A percentile compares a stretch with the other conserved stretches of the same genome.
phyloP scores from a whole-genome alignment of 2,113 vertebrate species.

The Tiliqua scincoides region DNA sequence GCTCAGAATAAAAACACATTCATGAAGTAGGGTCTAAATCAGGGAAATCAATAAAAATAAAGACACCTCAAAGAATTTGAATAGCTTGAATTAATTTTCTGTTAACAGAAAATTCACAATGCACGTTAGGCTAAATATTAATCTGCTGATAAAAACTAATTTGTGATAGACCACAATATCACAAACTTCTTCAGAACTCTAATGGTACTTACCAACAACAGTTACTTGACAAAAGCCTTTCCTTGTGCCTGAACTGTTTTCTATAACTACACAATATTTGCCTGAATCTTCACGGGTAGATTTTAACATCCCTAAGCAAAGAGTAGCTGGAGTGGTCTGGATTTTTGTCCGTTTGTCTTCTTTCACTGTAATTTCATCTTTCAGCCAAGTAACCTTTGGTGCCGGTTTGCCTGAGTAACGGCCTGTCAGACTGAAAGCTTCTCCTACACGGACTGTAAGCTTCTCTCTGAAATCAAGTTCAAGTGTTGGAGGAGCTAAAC shows the following conservation, averaged over 20 bases:
- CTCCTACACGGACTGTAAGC: slow-evolving; percentile 89
- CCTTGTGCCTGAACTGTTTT: slow-evolving; percentile 93
- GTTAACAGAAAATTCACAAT: neutral
- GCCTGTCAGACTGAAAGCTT: slow-evolving; percentile 91
- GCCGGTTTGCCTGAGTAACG: slow-evolving; percentile 93
- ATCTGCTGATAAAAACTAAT: neutral
- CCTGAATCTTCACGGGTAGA: slow-evolving; percentile 90
- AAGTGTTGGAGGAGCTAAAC: slow-evolving; percentile 91
- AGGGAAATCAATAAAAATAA: neutral
- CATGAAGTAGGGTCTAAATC: neutral
- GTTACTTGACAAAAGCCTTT: slow-evolving; percentile 92
- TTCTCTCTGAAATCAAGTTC: slow-evolving; percentile 96
- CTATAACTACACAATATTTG: slow-evolving; percentile 90
- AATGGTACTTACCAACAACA: slow-evolving; percentile 88
- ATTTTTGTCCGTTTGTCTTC: slow-evolving; percentile 87
- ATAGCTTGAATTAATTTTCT: neutral
- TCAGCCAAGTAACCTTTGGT: slow-evolving; percentile 90
- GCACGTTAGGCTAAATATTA: neutral
- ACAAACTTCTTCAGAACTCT: slow-evolving; percentile 18
- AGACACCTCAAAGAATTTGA: neutral
- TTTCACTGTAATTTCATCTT: slow-evolving; percentile 88
- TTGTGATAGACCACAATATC: slow-evolving; percentile 13
- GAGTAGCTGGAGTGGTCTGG: slow-evolving; percentile 86
- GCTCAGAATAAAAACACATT: neutral
- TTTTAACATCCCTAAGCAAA: slow-evolving; percentile 89